Evolutionary conservation across 2,797 vertebrate genomes (phyloP).

Genomic region (Liparis tanakae): DNA sequence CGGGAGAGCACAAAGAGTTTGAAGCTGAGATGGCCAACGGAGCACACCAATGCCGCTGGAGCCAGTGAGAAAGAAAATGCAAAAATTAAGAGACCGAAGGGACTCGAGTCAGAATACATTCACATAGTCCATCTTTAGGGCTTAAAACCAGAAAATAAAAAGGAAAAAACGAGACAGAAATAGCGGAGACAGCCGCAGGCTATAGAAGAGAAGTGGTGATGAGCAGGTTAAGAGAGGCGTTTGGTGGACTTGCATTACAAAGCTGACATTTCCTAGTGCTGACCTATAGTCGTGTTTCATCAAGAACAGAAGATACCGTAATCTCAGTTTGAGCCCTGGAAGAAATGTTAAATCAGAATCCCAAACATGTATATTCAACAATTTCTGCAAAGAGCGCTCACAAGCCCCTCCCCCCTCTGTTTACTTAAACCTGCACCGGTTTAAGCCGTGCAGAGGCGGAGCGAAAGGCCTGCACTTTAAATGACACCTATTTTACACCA

Average conservation of each 20-base stretch:
- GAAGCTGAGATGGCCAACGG: slow-evolving; percentile 73
- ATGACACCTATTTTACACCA: slow-evolving; percentile 47
- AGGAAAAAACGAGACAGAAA: slow-evolving; percentile 44
- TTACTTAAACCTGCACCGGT: slow-evolving; percentile 45
- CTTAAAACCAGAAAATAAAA: slow-evolving; percentile 44
- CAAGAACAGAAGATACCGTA: slow-evolving; percentile 53
- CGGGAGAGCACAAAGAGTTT: slow-evolving; percentile 57
- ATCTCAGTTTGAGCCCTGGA: slow-evolving; percentile 65
- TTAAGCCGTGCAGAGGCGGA: slow-evolving; percentile 37
- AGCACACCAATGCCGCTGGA: slow-evolving; percentile 72
- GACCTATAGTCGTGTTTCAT: slow-evolving; percentile 61
- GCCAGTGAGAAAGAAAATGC: slow-evolving; percentile 69
- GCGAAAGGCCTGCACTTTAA: slow-evolving; percentile 54
- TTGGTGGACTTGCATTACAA: slow-evolving; percentile 60
- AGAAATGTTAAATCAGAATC: slow-evolving; percentile 59
- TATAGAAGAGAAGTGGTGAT: slow-evolving; percentile 61
- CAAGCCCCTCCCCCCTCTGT: not conserved
- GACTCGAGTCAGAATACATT: slow-evolving; percentile 81
- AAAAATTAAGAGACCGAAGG: slow-evolving; percentile 55
- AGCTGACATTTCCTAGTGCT: slow-evolving; percentile 67
- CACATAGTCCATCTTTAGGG: slow-evolving; percentile 48
- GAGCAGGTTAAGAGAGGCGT: slow-evolving; percentile 68
- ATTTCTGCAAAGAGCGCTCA: slow-evolving; percentile 28
- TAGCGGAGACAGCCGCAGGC: slow-evolving; percentile 51
- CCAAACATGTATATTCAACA: slow-evolving; percentile 36